Evolutionary conservation across 2,888 invertebrate genomes (phyloP).

Genomic region (Neoaliturus tenellus): DNA sequence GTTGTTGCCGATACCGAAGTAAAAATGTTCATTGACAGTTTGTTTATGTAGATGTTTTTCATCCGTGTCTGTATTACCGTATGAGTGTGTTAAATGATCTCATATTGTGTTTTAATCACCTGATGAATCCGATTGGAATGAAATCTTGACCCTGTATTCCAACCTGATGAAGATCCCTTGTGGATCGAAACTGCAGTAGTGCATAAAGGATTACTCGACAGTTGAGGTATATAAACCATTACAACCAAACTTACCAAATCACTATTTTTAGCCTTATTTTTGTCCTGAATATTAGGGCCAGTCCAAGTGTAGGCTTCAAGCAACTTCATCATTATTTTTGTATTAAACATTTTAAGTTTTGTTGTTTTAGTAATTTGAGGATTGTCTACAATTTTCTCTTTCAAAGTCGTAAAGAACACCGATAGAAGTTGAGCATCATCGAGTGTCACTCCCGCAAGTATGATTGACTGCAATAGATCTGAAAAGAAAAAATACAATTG

Average conservation of each 20-base stretch:
- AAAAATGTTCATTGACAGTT: too few relatives aligned
- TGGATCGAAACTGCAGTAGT: too few relatives aligned
- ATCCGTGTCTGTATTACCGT: too few relatives aligned
- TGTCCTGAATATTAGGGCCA: background rate
- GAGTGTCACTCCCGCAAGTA: background rate
- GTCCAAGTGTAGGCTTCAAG: conserved; percentile 32
- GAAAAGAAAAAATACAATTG: background rate
- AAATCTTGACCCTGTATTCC: too few relatives aligned
- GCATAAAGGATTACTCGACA: too few relatives aligned
- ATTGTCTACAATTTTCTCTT: conserved; percentile 27
- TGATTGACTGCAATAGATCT: background rate
- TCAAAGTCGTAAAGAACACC: conserved; percentile 3
- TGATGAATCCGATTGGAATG: too few relatives aligned
- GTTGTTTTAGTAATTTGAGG: background rate
- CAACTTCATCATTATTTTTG: conserved; percentile 28
- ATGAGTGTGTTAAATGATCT: too few relatives aligned
- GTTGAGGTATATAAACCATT: too few relatives aligned
- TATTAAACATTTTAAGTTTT: conserved; percentile 15
- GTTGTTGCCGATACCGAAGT: too few relatives aligned
- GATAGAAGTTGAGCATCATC: conserved; percentile 10
- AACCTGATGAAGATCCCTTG: too few relatives aligned
- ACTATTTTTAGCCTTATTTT: background rate
- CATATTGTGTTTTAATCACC: too few relatives aligned
- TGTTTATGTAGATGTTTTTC: too few relatives aligned
- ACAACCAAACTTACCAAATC: conserved; percentile 17